Conservation (phyloP, 2,888 invertebrate genomes). For the Scrobipalpa costella region DNA sequence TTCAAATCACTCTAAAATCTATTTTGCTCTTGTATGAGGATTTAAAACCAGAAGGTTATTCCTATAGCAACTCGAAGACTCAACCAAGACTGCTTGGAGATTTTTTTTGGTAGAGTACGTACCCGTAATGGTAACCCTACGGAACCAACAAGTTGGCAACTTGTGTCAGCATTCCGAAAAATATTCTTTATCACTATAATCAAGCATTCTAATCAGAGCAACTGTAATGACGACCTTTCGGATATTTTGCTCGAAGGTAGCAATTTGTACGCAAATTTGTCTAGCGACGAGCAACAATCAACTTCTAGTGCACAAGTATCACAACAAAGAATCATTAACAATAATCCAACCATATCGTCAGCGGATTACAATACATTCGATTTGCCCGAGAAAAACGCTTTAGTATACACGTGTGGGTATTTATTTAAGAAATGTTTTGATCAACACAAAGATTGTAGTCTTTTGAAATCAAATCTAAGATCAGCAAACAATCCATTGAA, state of each 20-base stretch:
- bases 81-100: too few species aligned
- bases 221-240: too few species aligned
- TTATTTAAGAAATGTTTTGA: too few species aligned
- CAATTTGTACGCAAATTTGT: not conserved
- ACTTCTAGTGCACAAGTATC: not conserved
- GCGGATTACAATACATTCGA: too few species aligned
- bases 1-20: slow-evolving; percentile 27
- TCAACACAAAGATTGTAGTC: too few species aligned
- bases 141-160: slow-evolving; percentile 24
- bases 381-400: too few species aligned
- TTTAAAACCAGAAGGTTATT: slow-evolving; percentile 26
- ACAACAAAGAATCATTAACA: not conserved
- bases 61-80: slow-evolving; percentile 22
- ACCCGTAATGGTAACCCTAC: slow-evolving; percentile 5
- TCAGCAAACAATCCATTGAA: too few species aligned
- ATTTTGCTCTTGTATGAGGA: slow-evolving; percentile 27
- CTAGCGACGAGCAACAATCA: not conserved
- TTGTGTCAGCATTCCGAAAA: slow-evolving; percentile 25
- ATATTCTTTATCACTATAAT: too few species aligned
- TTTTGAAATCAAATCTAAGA: not conserved
- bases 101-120: slow-evolving; percentile 27
- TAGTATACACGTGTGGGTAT: too few species aligned
- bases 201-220: too few species aligned
- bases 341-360: not conserved
- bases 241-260: too few species aligned